A percentile compares a stretch with the other conserved stretches of the same genome.
phyloP scores from a whole-genome alignment of 1,140 invertebrate species.

The Diabrotica undecimpunctata region DNA sequence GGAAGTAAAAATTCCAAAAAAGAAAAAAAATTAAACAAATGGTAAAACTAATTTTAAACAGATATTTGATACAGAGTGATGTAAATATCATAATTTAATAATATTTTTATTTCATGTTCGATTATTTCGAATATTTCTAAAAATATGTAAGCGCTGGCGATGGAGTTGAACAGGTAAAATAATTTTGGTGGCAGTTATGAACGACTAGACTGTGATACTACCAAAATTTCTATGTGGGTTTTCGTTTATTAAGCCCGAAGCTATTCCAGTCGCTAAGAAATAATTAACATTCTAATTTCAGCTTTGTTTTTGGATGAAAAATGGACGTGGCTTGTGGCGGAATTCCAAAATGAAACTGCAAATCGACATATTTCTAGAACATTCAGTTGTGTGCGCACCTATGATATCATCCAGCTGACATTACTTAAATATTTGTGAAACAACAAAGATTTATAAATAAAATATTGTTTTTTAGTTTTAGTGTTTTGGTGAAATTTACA shows the following conservation, averaged over 20 bases:
- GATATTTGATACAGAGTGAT: too few relatives aligned
- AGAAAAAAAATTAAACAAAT: too few relatives aligned
- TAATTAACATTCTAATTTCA: not conserved
- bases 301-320: not conserved
- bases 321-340: not conserved
- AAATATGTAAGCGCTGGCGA: too few relatives aligned
- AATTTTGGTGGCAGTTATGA: not conserved
- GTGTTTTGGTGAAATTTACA: not conserved
- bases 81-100: too few relatives aligned
- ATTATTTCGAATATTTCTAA: too few relatives aligned
- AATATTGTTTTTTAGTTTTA: not conserved
- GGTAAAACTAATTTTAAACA: too few relatives aligned
- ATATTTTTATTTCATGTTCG: too few relatives aligned
- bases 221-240: not conserved
- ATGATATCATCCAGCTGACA: not conserved
- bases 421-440: not conserved
- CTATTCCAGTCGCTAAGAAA: not conserved
- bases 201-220: not conserved
- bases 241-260: not conserved
- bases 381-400: not conserved
- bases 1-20: too few relatives aligned
- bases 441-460: conserved; percentile 3
- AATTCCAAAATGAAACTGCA: conserved; percentile 2
- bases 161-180: too few relatives aligned
- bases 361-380: conserved; percentile 2